Percentiles rank a stretch among this genome's conserved stretches.
Evolutionary conservation across 2,888 invertebrate species (phyloP).

Genomic region (Idaea aversata): DNA sequence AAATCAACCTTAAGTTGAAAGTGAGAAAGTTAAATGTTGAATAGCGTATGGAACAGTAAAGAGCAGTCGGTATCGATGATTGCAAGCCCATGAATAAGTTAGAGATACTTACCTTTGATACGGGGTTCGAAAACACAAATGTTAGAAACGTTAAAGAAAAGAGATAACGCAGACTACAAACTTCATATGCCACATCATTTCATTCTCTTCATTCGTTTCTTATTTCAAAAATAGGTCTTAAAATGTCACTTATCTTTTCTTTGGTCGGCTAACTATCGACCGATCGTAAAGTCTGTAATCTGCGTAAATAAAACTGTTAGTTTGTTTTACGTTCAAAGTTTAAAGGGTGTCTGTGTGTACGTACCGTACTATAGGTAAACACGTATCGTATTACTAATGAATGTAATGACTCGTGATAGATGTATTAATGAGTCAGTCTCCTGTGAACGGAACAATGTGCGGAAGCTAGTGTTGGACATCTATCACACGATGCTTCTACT

Average conservation of each 20-base stretch:
- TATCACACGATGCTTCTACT: neutral
- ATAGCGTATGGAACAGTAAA: slow-evolving; percentile 25
- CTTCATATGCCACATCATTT: too few species aligned
- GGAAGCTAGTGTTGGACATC: neutral
- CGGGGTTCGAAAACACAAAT: slow-evolving; percentile 32
- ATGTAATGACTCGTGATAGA: neutral
- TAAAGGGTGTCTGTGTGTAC: neutral
- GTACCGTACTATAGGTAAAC: neutral
- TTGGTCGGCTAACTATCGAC: neutral
- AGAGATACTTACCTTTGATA: slow-evolving; percentile 38
- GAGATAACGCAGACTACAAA: neutral
- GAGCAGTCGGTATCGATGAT: slow-evolving; percentile 50
- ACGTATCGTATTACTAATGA: neutral
- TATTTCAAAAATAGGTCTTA: too few species aligned
- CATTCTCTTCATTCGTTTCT: too few species aligned
- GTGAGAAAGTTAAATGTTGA: slow-evolving; percentile 24
- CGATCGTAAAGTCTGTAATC: neutral
- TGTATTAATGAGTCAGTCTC: neutral
- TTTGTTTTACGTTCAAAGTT: neutral
- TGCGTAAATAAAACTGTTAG: neutral
- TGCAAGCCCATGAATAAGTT: slow-evolving; percentile 50
- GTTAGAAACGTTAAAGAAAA: slow-evolving; percentile 15
- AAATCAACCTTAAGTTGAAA: slow-evolving; percentile 18
- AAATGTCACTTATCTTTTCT: too few species aligned
- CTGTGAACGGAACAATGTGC: slow-evolving; percentile 1